Evolutionary conservation across 2,888 invertebrate genomes (phyloP), one percentile per base, ranked within the genome.

Genomic region (Fragum whitleyi): DNA sequence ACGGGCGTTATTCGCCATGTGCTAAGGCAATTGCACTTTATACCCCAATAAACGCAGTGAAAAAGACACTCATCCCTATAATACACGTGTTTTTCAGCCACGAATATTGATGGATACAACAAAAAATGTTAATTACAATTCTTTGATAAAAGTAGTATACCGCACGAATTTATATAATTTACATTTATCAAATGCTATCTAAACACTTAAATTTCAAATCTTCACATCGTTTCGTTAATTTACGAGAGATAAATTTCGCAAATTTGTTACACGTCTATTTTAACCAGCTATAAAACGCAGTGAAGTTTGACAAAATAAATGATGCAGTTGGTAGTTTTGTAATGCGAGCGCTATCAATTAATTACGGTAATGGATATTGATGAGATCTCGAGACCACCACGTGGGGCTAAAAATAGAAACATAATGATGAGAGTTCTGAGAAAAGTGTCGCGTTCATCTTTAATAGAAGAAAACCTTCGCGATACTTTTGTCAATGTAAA

Each of bases 321-420:
- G 57, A 57, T 23, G 6, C 26, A 14, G 23, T 57, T 28, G 6
- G 57, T 57, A 57, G 23, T 28, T 28, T 7, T 28, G 57, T 57
- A 57, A 57, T 28, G 14, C 26, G 32, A 36, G 21, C n/a, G n/a
- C 28, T 28, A 62, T 62, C 36, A 62, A 62, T 62, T 62, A 32
- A 32, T 62, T 62, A 32, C 0, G 19, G 9, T 32, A 62, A 62
- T 62, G 62, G 36, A 32, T n/a, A 62, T 62, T 32, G 28, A 62
- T 62, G 62, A n/a, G 36, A 32, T 36, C n/a, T 62, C 21, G 36
- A 14, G 36, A 62, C n/a, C 32, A 14, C 62, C 62, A n/a, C 21
- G 62, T 32, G 32, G n/a, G n/a, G 26, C 62, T 62, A 62, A 36
- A 62, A 32, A 62, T 62, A 62, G 32, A 62, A 26, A n/a, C 36